These are phyloP conservation scores for Zeuzera pyrina DNA, from an alignment of 2,888 invertebrate genomes.

Conservation along the genomic window DNA sequence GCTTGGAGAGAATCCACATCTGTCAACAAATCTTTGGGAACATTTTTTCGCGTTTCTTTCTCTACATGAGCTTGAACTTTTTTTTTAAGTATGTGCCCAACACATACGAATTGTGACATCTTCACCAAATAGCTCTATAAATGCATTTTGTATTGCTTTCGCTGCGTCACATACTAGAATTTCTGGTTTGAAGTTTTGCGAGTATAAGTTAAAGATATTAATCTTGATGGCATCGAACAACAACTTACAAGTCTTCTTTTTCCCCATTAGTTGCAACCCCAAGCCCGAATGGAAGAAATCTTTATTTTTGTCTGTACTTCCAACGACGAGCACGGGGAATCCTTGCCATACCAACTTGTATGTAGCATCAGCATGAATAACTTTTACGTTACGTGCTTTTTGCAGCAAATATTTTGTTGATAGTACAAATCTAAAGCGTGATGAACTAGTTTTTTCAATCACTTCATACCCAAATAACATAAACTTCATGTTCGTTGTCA, in stretches of 20 bases:
- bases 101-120: slow-evolving; percentile 19
- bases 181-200: slow-evolving; percentile 11
- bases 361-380: slow-evolving; percentile 20
- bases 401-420: slow-evolving; percentile 16
- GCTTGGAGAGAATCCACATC: slow-evolving; percentile 18
- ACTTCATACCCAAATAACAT: no score
- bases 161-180: slow-evolving; percentile 18
- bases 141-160: slow-evolving; percentile 15
- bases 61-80: slow-evolving; percentile 17
- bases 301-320: slow-evolving; percentile 17
- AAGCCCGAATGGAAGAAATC: slow-evolving; percentile 18
- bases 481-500: no score
- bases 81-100: slow-evolving; percentile 21
- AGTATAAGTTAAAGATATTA: slow-evolving; percentile 13
- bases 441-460: background rate
- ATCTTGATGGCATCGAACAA: slow-evolving; percentile 16
- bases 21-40: slow-evolving; percentile 13
- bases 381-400: slow-evolving; percentile 4
- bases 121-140: slow-evolving; percentile 16
- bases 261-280: slow-evolving; percentile 12
- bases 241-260: slow-evolving; percentile 15
- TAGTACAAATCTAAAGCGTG: slow-evolving; percentile 15
- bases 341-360: slow-evolving; percentile 21
- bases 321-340: slow-evolving; percentile 19
- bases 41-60: slow-evolving; percentile 11